Evolutionary conservation across 2,888 invertebrate species (phyloP), one percentile per base, ranked within the genome.

Genomic region (Chalcosyrphus nemorum): DNA sequence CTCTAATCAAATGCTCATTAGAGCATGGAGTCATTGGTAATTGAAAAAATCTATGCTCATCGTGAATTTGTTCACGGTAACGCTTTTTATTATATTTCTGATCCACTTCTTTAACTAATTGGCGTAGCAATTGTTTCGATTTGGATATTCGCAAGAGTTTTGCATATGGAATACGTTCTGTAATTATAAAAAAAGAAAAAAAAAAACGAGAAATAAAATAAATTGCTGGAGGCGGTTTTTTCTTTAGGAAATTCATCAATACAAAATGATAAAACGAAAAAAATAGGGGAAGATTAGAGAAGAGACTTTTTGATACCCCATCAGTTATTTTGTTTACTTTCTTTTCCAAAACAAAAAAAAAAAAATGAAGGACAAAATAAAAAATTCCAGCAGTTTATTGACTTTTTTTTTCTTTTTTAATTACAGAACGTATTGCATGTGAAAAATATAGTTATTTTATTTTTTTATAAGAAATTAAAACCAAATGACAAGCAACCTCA

Each of bases 161-260:
- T 87, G 87, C 87, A 84, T 89, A 88, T 87, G 90, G 90, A 87
- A 91, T 89, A 88, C 91, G 91, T 89, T 91, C 91, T 91, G 90
- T 87, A 89, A 84, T 74, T 70, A 82, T 47, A 77, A 72, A 24
- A 84, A 56, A 78, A 72, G 74, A 71, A 29, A 4, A 24, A 66
- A 41, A 43, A 54, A 81, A 80, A n/a, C n/a, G n/a, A n/a, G n/a
- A 77, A 81, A 86, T 89, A 89, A 90, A n/a, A 89, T 88, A 90
- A 91, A 90, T 90, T 91, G 91, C 90, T 90, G 91, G 90, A 88
- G 87, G 86, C 87, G n/a, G n/a, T n/a, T n/a, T n/a, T n/a, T n/a
- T n/a, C n/a, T n/a, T 87, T 35, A 74, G 50, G 66, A 24, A 70
- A 81, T 63, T 63, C 41, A 50, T 77, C 43, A 59, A 35, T 54